Evolutionary conservation across 2,113 vertebrate species (phyloP).

Genomic region (Clarias magur): DNA sequence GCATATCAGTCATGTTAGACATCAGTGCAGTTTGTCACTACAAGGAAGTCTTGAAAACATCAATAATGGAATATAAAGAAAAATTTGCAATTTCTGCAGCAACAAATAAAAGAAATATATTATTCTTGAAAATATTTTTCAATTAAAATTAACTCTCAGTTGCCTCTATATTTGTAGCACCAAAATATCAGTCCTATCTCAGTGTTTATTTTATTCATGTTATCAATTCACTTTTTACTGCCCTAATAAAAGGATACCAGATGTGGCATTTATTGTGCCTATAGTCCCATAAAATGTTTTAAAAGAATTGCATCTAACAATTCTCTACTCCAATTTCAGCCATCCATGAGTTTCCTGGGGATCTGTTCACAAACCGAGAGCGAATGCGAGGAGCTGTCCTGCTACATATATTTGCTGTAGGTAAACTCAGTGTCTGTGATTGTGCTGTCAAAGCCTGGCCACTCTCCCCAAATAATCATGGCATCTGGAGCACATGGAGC

Average conservation of each 20-base stretch:
- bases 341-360: conserved; percentile 84
- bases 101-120: neutral
- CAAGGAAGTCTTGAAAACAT: neutral
- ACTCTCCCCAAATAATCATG: conserved; percentile 6
- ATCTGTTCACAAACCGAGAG: conserved; percentile 82
- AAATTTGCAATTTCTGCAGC: neutral
- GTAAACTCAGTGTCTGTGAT: conserved; percentile 47
- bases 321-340: conserved; percentile 71
- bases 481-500: conserved; percentile 28
- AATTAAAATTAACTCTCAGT: neutral
- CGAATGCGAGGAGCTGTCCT: conserved; percentile 79
- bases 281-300: neutral
- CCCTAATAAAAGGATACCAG: neutral
- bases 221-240: neutral
- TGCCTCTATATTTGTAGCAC: neutral
- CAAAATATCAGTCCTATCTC: neutral
- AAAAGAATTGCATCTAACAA: neutral
- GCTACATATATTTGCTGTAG: conserved; percentile 83
- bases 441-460: conserved; percentile 30
- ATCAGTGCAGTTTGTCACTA: neutral
- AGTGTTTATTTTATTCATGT: neutral
- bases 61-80: neutral
- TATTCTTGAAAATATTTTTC: neutral
- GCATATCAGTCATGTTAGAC: neutral
- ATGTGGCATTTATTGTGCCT: neutral